Base-by-base conservation (phyloP, 2,113 vertebrate genomes). In the Trematomus loennbergii region DNA sequence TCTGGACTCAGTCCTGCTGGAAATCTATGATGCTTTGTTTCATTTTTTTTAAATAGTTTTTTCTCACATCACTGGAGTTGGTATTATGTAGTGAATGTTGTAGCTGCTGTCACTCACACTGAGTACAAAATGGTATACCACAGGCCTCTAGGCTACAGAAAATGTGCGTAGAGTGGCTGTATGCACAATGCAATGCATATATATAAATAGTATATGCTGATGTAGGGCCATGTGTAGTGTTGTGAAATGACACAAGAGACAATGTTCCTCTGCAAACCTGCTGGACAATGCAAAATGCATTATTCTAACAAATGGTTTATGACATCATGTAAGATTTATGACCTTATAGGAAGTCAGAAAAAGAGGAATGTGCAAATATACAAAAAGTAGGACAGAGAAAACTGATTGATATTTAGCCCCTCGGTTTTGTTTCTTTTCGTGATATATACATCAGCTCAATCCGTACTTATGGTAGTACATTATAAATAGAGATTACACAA, bases 181-280 rank as follows among this genome's bases (percentile, higher is more conserved):
- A 83, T 91, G 82, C 85, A 92, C 76, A 87, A 77, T 86, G 79
- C 88, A 85, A 75, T n/a, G n/a, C n/a, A n/a, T 60, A 87, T 89
- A 88, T 89, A 94, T 86, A 92, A 93, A 91, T 92, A 91, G 91
- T 80, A 87, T 83, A 81, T 94, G 91, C 89, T 94, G 93, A 93
- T 90, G 85, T 88, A 85, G 84, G 81, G 71, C 45, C 70, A 83
- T 90, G 83, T 46, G 72, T 87, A 83, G 74, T 83, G 70, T 84
- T 0, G 33, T 59, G 48, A 82, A 76, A 85, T 74, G 81, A 82
- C 82, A 80, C 78, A 58, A 72, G 72, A 90, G 67, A 75, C 64
- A 73, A 57, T 82, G 82, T 74, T 81, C 85, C 61, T 36, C 76
- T 65, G 73, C 71, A 82, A 86, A 88, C 74, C 58, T 87, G 68